Evolutionary conservation across 1,140 invertebrate genomes (phyloP), one percentile per base, ranked within the genome.

Genomic region (Elysia chlorotica): DNA sequence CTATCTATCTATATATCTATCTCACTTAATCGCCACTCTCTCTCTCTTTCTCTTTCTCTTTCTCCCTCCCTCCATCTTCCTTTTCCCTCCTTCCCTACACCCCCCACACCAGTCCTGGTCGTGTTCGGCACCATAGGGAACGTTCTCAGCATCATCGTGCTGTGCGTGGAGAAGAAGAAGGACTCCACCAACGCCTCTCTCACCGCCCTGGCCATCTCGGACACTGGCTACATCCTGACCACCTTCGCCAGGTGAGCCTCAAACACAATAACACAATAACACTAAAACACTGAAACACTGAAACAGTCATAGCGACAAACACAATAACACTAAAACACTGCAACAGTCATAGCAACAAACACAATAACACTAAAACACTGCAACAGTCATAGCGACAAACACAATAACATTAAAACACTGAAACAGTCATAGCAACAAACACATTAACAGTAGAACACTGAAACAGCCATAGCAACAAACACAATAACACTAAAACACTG

Each of bases 191-290:
- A 36, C 63, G 17, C 30, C 4, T 37, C 31, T 3, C 37, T 66
- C 5, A 41, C 37, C 21, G 63, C 31, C 14, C 19, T 66, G 63
- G 63, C 63, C 1, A 30, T 66, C 21, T 36, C 63, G 4, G 63
- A 37, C 23, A 66, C 78, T 92, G 92, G 87, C 90, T 89, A 72
- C 92, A 91, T 80, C 91, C 92, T 72, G 86, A 90, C 33, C 70
- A 61, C 56, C 6, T 59, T 59, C 28, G 28, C 28, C 56, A 59
- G 56, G 56, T 59, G n/a, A 14, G 41, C 41, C 10, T n/a, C n/a
- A 48, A 48, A 48, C 41, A 48, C 41, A 10, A 10, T 48, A n/a
- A n/a, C 41, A 48, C 41, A 48, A 10, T n/a, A n/a, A 48, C 41
- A 48, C 41, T 14, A 10, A 48, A 10, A 48, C 41, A 48, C 41